A percentile compares a stretch with the other conserved stretches of the same genome.
These are phyloP conservation scores for Myotis pilosus DNA, from an alignment of 2,797 vertebrate species.

Conservation along the genomic window DNA sequence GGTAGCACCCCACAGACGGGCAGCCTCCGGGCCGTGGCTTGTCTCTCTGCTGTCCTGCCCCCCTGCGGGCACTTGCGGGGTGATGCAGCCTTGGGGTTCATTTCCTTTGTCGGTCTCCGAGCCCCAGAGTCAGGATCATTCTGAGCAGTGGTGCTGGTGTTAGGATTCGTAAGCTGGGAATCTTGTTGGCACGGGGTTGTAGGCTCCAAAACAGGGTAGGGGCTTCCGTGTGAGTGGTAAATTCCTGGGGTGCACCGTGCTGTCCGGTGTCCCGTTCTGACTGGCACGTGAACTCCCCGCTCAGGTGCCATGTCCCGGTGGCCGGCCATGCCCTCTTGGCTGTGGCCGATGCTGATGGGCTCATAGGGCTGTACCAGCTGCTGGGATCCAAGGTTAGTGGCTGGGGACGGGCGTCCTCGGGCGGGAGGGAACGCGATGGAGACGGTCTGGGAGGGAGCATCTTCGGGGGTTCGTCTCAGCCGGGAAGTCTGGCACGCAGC, in stretches of 20 bases:
- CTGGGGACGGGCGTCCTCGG: neutral
- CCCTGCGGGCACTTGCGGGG: neutral
- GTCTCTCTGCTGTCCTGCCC: neutral
- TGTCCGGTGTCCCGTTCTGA: neutral
- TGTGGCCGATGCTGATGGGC: conserved; percentile 89
- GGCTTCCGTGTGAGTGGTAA: neutral
- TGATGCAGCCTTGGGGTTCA: too few species aligned
- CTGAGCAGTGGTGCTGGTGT: neutral
- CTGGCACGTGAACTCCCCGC: neutral
- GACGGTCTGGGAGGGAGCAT: neutral
- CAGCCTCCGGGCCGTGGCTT: neutral
- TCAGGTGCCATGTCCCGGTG: conserved; percentile 92
- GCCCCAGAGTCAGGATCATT: neutral
- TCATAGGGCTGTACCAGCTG: conserved; percentile 88
- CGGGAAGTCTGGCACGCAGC: neutral
- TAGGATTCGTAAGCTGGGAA: neutral
- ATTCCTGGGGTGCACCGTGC: neutral
- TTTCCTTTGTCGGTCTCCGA: neutral
- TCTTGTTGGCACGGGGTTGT: neutral
- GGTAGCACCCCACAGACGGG: neutral
- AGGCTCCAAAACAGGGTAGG: neutral
- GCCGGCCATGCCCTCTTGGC: conserved; percentile 87
- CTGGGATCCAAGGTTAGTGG: conserved; percentile 87
- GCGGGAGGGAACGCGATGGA: neutral
- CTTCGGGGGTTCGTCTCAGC: neutral